Evolutionary conservation across 2,797 vertebrate genomes (phyloP).

Genomic region (Hemitrygon akajei): DNA sequence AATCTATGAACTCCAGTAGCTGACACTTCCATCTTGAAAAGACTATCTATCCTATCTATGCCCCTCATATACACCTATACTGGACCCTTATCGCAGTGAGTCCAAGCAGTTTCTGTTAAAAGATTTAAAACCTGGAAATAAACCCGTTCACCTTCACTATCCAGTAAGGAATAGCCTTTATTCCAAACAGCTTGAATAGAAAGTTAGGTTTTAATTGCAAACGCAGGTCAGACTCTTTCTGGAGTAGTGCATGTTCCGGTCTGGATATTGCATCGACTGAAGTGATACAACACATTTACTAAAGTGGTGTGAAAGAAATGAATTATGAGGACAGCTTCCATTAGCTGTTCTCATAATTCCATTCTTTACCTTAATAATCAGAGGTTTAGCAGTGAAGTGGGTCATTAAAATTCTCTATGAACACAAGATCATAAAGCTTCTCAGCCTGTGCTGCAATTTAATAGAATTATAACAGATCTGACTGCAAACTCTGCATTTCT

Average conservation of each 20-base stretch:
- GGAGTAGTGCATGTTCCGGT: neutral
- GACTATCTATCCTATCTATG: too few species aligned
- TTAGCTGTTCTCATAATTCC: too few species aligned
- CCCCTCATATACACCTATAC: too few species aligned
- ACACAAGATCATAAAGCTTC: too few species aligned
- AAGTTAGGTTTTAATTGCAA: neutral
- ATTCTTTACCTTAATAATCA: neutral
- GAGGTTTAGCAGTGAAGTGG: too few species aligned
- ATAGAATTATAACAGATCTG: too few species aligned
- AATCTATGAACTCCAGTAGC: too few species aligned
- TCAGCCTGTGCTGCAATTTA: too few species aligned
- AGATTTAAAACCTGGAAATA: neutral
- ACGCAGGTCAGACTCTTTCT: neutral
- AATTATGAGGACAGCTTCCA: neutral
- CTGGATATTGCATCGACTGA: neutral
- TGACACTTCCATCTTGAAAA: too few species aligned
- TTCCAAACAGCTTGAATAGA: neutral
- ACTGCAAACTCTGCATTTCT: too few species aligned
- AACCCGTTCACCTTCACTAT: neutral
- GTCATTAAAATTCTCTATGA: too few species aligned
- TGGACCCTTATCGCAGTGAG: neutral
- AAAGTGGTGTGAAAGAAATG: neutral
- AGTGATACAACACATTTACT: too few species aligned
- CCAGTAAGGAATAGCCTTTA: neutral
- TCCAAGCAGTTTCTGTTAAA: neutral